phyloP scores from a whole-genome alignment of 2,888 invertebrate species.

The Apantesis nais region DNA sequence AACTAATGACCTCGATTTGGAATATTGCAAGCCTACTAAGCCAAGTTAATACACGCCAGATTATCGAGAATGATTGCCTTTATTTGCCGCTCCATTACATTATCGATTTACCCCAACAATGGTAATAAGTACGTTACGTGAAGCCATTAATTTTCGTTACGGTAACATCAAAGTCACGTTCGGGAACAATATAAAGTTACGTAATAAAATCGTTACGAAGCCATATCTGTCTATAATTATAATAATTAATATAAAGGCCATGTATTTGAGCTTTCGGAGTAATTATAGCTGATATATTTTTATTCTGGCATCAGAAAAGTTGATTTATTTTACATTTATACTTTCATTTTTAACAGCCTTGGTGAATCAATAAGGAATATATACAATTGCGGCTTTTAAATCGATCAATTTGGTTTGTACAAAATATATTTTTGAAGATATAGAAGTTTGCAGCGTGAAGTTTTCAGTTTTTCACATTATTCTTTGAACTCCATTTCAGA shows the following conservation, averaged over 20 bases:
- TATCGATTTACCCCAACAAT: slow-evolving; percentile 26
- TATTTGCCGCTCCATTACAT: slow-evolving; percentile 29
- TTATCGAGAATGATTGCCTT: slow-evolving; percentile 21
- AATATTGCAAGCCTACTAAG: slow-evolving; percentile 15
- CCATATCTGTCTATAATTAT: slow-evolving; percentile 32
- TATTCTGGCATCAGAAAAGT: background rate
- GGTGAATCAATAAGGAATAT: background rate
- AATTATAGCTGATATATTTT: background rate
- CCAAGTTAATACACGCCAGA: slow-evolving; percentile 14
- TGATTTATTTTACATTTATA: background rate
- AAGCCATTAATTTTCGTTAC: slow-evolving; percentile 23
- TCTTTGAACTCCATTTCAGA: too few species aligned
- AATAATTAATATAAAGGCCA: slow-evolving; percentile 29
- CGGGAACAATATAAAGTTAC: slow-evolving; percentile 21
- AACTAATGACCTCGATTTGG: background rate
- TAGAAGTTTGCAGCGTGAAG: too few species aligned
- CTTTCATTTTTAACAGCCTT: background rate
- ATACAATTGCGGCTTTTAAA: background rate
- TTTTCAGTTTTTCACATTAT: too few species aligned
- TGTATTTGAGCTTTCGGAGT: slow-evolving; percentile 2
- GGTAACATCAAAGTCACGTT: slow-evolving; percentile 23
- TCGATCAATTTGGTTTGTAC: background rate
- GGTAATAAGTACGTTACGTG: slow-evolving; percentile 14
- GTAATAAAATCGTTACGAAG: slow-evolving; percentile 21
- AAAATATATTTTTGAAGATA: background rate